Conservation (phyloP, 2,797 vertebrate species). For the Arnoldichthys spilopterus region DNA sequence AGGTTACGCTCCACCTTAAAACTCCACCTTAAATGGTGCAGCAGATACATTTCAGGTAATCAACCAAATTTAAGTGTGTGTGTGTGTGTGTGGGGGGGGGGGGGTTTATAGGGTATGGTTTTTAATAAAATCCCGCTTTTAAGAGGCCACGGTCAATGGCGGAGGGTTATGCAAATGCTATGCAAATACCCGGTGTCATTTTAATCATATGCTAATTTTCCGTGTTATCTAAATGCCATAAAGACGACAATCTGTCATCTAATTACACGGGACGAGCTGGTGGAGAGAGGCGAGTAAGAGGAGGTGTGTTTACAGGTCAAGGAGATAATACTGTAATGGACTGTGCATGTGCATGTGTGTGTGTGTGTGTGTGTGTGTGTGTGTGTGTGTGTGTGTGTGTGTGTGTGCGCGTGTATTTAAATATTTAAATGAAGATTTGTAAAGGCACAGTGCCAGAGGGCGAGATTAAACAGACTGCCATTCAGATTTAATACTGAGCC, state of each 20-base stretch:
- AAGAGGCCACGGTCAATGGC: conserved; percentile 24
- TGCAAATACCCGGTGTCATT: conserved; percentile 48
- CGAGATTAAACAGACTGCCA: conserved; percentile 28
- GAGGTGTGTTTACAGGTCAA: conserved; percentile 38
- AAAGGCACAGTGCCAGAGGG: conserved; percentile 4
- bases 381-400: conserved; percentile 2
- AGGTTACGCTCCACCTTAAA: no score
- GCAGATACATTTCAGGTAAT: no score
- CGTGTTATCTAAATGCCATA: conserved; percentile 53
- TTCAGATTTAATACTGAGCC: conserved; percentile 26
- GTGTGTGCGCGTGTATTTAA: neutral
- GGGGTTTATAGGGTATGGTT: no score
- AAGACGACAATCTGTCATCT: conserved; percentile 52
- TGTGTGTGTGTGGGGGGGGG: no score
- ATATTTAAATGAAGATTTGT: neutral
- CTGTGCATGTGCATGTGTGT: conserved; percentile 6
- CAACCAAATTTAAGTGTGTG: no score
- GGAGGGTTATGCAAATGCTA: conserved; percentile 48
- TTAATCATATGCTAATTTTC: conserved; percentile 55
- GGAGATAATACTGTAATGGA: conserved; percentile 20
- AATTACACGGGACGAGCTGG: conserved; percentile 34
- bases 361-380: conserved; percentile 1
- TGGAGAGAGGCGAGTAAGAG: neutral
- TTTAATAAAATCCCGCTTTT: neutral
- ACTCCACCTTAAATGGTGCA: no score